Evolutionary conservation across 2,797 vertebrate species (phyloP).

Genomic region (Acanthurus leucopareius): DNA sequence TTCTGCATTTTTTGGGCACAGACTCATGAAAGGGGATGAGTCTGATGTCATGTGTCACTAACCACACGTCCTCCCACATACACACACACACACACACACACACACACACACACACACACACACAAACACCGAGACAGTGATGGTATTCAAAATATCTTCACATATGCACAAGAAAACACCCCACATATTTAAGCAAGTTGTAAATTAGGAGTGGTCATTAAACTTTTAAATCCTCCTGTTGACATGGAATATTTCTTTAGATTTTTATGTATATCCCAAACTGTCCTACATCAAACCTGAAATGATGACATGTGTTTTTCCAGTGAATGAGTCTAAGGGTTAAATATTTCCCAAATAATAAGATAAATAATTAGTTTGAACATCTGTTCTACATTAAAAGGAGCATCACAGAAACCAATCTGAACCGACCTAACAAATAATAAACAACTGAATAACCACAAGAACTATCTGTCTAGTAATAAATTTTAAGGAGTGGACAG

Average conservation of each 20-base stretch:
- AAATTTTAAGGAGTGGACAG: too few relatives aligned
- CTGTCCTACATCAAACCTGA: background rate
- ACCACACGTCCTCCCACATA: conserved; percentile 37
- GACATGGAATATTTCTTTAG: background rate
- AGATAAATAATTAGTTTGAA: background rate
- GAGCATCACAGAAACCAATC: background rate
- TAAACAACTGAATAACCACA: conserved; percentile 9
- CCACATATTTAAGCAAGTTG: background rate
- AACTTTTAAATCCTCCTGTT: background rate
- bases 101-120: too few relatives aligned
- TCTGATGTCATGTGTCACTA: conserved; percentile 59
- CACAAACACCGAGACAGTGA: background rate
- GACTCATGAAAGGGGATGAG: conserved; percentile 55
- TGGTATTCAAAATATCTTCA: conserved; percentile 17
- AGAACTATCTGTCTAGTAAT: background rate
- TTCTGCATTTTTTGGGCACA: conserved; percentile 15
- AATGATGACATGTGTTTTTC: background rate
- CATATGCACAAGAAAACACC: conserved; percentile 4
- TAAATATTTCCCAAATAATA: background rate
- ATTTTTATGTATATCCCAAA: background rate
- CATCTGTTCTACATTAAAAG: conserved; percentile 10
- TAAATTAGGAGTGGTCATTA: background rate
- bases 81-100: background rate
- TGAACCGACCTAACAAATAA: background rate
- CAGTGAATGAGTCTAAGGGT: background rate